phyloP scores from a whole-genome alignment of 1,140 invertebrate genomes.

The Branchinecta lindahli region DNA sequence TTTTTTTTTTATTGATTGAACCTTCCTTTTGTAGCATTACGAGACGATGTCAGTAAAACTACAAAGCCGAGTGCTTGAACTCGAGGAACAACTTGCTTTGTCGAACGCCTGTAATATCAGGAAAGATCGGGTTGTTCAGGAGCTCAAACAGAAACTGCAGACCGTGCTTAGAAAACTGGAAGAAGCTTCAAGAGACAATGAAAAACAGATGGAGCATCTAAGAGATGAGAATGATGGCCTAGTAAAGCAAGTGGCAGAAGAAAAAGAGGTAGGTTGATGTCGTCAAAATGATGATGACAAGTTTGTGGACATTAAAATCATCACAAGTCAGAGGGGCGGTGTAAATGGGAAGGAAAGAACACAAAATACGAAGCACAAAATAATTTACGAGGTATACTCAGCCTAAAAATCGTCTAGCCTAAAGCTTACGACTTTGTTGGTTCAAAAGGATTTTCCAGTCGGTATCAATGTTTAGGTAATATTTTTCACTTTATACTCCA shows the following conservation, averaged over 20 bases:
- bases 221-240: neutral
- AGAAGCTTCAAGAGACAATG: neutral
- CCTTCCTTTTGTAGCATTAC: neutral
- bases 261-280: constrained; percentile 1
- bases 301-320: too few relatives aligned
- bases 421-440: too few relatives aligned
- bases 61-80: neutral
- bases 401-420: too few relatives aligned
- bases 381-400: too few relatives aligned
- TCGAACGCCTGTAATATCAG: neutral
- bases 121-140: neutral
- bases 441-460: too few relatives aligned
- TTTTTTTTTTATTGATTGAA: neutral
- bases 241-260: neutral
- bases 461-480: too few relatives aligned
- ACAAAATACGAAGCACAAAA: too few relatives aligned
- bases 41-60: neutral
- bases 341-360: too few relatives aligned
- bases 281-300: too few relatives aligned
- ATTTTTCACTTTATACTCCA: too few relatives aligned
- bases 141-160: neutral
- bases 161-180: neutral
- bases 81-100: neutral
- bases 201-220: neutral
- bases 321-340: too few relatives aligned